A percentile compares a stretch with the other conserved stretches of the same genome.
Evolutionary conservation across 2,888 invertebrate species (phyloP).

Genomic region (Odontocolon sp.): DNA sequence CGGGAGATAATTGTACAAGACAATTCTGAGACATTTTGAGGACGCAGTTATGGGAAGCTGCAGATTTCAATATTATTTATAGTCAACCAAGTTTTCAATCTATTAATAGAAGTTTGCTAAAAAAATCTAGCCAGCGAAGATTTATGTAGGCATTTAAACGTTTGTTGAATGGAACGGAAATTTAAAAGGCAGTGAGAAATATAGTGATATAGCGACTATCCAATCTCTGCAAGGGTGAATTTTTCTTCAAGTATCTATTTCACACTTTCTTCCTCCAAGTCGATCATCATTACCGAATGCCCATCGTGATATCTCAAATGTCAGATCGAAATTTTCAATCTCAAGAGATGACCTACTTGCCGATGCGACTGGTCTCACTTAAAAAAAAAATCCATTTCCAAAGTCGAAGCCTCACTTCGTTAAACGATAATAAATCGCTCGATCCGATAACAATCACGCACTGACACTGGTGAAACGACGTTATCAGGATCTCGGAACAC

Average conservation of each 20-base stretch:
- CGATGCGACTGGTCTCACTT: not conserved
- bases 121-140: no score
- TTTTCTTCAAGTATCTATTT: no score
- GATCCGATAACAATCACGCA: not conserved
- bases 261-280: no score
- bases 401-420: not conserved
- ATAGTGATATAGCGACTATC: no score
- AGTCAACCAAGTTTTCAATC: conserved; percentile 29
- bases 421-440: not conserved
- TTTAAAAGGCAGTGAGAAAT: not conserved
- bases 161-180: no score
- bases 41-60: conserved; percentile 17
- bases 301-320: no score
- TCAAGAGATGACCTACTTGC: no score
- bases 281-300: no score
- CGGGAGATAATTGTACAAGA: conserved; percentile 46
- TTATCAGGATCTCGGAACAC: not conserved
- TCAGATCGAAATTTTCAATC: no score
- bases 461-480: not conserved
- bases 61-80: conserved; percentile 48
- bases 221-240: no score
- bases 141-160: no score
- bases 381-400: conserved; percentile 1
- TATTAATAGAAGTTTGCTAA: conserved; percentile 43
- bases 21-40: not conserved